Base-by-base conservation (phyloP, 2,113 vertebrate species). In the Pygoscelis antarcticus region DNA sequence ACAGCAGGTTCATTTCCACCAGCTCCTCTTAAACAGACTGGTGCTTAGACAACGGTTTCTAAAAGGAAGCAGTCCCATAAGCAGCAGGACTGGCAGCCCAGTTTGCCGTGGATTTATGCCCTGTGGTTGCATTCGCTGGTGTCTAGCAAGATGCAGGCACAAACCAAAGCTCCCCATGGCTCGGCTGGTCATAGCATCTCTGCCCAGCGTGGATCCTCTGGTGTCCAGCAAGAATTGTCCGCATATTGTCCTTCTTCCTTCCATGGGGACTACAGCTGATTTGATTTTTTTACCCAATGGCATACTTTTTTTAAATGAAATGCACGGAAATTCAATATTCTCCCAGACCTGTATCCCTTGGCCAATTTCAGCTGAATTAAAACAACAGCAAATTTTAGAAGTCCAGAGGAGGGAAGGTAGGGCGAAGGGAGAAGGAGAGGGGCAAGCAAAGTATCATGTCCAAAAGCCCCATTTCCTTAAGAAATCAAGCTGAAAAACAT, bases 401-500 rank as follows among this genome's bases (percentile, higher is more conserved):
- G 6, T 11, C 17, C 4, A 6, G 34, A 40, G 25, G 20, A 74
- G 5, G 6, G 14, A 52, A 54, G 21, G 22, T 11, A 23, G 13
- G 15, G 20, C 1, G 0, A 52, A 52, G 23, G 10, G 20, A 38
- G 13, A 16, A 30, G 3, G 12, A 66, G 49, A 64, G 1, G 1
- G 3, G 3, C 3, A 16, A 68, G 30, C 11, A 36, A 83, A 68
- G 1, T 10, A 16, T 30, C 8, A 16, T 5, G 13, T 19, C 38
- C 27, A 27, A 40, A 66, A 76, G 8, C 34, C 10, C 22, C 8
- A 11, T 54, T 86, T 82, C 57, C 13, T 18, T 49, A 25, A 40
- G 13, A 38, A 87, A 68, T 25, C 5, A 36, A 11, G 5, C 7
- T 46, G 42, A 20, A 76, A 64, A 85, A 22, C 25, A 16, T 46